A percentile compares a stretch with the other conserved stretches of the same genome.
These are phyloP conservation scores for Lochmaea capreae DNA, from an alignment of 2,888 invertebrate species.

Conservation along the genomic window DNA sequence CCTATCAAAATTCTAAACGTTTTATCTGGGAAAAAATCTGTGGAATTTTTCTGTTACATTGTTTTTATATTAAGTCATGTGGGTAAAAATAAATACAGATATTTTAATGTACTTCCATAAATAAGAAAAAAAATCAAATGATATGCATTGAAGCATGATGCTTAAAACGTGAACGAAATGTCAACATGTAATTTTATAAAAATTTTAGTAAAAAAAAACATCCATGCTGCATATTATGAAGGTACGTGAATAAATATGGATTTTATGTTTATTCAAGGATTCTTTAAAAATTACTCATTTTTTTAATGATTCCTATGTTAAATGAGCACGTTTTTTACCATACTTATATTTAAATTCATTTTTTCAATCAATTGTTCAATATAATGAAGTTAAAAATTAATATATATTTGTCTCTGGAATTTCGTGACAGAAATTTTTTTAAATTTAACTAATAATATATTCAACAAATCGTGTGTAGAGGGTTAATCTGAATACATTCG, in stretches of 20 bases:
- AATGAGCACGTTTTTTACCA: conserved; percentile 5
- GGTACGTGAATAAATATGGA: conserved; percentile 6
- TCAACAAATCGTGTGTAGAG: no score
- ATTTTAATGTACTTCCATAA: conserved; percentile 1
- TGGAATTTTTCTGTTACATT: not conserved
- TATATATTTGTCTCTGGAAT: no score
- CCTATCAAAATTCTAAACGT: no score
- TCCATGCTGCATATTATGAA: not conserved
- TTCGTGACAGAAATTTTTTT: no score
- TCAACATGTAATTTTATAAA: conserved; percentile 11
- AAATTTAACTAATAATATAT: no score
- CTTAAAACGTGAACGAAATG: conserved; percentile 14
- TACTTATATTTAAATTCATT: not conserved
- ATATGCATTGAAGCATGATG: conserved; percentile 8
- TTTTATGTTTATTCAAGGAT: conserved; percentile 13
- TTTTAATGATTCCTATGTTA: not conserved
- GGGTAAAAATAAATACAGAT: conserved; percentile 1
- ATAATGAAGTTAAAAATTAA: no score
- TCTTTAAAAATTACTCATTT: conserved; percentile 2
- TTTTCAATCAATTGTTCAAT: not conserved
- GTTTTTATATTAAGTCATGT: not conserved
- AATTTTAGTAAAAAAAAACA: conserved; percentile 1
- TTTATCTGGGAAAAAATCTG: no score
- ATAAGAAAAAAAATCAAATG: not conserved
- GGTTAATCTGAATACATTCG: no score